A percentile compares a stretch with the other conserved stretches of the same genome.
Conservation (phyloP, 2,888 invertebrate species). For the Ephialtes manifestator region DNA sequence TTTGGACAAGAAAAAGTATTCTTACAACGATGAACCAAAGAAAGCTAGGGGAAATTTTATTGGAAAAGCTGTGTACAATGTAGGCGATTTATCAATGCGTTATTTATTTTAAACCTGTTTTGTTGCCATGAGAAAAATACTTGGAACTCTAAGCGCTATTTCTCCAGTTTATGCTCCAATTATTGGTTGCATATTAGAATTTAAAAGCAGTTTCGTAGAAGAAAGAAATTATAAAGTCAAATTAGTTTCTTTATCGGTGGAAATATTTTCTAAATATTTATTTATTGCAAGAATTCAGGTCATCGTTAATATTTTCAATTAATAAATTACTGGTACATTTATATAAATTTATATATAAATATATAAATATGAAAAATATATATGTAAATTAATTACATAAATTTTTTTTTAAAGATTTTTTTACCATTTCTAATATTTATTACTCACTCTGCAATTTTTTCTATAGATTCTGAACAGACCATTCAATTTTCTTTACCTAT, state of each 20-base stretch:
- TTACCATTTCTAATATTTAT: too few relatives aligned
- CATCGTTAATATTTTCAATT: too few relatives aligned
- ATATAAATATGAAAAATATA: too few relatives aligned
- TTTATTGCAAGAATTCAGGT: background rate
- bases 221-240: background rate
- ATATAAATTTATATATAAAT: background rate
- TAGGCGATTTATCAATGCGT: slow-evolving; percentile 67
- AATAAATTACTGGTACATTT: too few relatives aligned
- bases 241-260: background rate
- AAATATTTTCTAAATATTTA: background rate
- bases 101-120: slow-evolving; percentile 6
- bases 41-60: slow-evolving; percentile 74
- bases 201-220: too few relatives aligned
- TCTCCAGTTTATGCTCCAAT: background rate
- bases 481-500: too few relatives aligned
- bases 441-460: too few relatives aligned
- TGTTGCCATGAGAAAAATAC: background rate
- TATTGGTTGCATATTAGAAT: background rate
- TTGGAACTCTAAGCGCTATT: background rate
- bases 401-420: too few relatives aligned
- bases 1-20: slow-evolving; percentile 46
- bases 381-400: too few relatives aligned
- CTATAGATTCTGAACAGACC: too few relatives aligned
- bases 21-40: slow-evolving; percentile 68
- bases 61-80: slow-evolving; percentile 78